These are phyloP conservation scores for Tetropium fuscum DNA, from an alignment of 2,888 invertebrate genomes.

Conservation along the genomic window DNA sequence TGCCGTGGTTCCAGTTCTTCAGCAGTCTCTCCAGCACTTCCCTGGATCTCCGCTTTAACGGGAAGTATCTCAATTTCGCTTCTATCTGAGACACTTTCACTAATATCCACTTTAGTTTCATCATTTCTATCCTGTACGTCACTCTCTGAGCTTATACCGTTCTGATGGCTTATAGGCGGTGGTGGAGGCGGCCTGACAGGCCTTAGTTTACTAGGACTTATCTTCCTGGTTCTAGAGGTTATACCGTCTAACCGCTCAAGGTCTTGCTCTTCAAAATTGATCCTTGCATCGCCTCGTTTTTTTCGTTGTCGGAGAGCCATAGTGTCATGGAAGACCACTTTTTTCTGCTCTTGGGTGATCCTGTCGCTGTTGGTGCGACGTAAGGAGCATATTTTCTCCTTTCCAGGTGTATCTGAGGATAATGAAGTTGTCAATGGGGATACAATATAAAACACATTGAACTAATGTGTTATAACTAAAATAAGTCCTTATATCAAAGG, in stretches of 20 bases:
- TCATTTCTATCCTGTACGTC: neutral
- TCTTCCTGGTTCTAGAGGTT: conserved; percentile 48
- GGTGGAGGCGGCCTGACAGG: conserved; percentile 68
- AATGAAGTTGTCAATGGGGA: too few species aligned
- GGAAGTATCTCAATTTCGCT: too few species aligned
- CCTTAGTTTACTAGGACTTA: conserved; percentile 52
- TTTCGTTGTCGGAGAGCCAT: conserved; percentile 81
- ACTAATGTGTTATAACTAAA: too few species aligned
- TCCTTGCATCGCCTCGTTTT: conserved; percentile 72
- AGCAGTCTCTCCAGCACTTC: neutral
- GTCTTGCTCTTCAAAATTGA: conserved; percentile 69
- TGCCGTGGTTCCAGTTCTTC: neutral
- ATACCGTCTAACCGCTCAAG: conserved; percentile 58
- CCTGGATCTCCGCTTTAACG: neutral
- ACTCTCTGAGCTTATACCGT: neutral
- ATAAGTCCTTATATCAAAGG: too few species aligned
- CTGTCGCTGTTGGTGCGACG: conserved; percentile 66
- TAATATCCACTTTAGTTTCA: neutral
- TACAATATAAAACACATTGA: too few species aligned
- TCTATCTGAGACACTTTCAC: neutral
- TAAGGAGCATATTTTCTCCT: conserved; percentile 43
- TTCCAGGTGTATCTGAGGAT: conserved; percentile 41
- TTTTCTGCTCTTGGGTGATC: conserved; percentile 54
- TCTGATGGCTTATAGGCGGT: conserved; percentile 54
- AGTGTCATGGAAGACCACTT: conserved; percentile 81